A percentile compares a stretch with the other conserved stretches of the same genome.
Evolutionary conservation across 2,888 invertebrate species (phyloP).

Genomic region (Deroplatys truncata): DNA sequence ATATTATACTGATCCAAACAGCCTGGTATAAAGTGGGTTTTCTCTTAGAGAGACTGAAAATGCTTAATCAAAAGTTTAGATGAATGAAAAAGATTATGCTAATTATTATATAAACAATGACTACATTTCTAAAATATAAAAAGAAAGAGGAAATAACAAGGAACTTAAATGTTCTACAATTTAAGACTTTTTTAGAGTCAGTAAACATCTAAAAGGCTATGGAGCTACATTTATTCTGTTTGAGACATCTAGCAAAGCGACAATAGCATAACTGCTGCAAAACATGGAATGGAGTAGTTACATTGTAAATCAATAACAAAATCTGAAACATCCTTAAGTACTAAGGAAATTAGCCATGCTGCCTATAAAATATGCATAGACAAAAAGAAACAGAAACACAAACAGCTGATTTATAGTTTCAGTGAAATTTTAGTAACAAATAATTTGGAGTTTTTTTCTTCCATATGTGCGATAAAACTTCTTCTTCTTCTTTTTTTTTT

Average conservation of each 20-base stretch:
- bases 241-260: not conserved
- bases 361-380: conserved; percentile 1
- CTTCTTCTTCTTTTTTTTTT: not conserved
- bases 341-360: not conserved
- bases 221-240: not conserved
- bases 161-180: not conserved
- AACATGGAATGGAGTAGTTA: conserved; percentile 21
- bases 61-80: not conserved
- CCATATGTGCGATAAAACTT: conserved; percentile 14
- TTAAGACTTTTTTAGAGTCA: not conserved
- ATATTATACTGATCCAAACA: not conserved
- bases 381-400: not conserved
- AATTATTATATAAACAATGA: not conserved
- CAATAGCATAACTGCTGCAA: not conserved
- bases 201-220: not conserved
- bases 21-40: not conserved
- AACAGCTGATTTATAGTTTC: not conserved
- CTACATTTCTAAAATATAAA: not conserved
- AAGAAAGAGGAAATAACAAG: not conserved
- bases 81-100: not conserved
- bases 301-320: not conserved
- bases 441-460: not conserved
- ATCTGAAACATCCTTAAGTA: not conserved
- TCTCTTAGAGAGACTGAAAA: not conserved
- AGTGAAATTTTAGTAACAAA: not conserved